phyloP scores from a whole-genome alignment of 2,113 vertebrate genomes.

The Panthera leo region DNA sequence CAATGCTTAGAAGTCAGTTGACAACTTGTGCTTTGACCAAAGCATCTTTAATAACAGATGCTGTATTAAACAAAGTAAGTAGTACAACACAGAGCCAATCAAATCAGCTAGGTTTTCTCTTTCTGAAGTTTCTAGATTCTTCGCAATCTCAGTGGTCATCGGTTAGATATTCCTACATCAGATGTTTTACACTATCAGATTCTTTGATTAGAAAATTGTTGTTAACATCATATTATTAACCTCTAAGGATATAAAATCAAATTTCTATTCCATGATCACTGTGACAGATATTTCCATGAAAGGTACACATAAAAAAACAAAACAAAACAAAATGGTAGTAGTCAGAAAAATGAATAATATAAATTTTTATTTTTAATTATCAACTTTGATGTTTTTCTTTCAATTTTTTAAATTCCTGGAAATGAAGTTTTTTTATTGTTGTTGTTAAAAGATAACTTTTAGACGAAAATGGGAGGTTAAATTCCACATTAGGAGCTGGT shows the following conservation, averaged over 20 bases:
- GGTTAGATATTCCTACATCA: background rate
- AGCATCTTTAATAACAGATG: background rate
- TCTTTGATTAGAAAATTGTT: constrained; percentile 18
- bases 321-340: background rate
- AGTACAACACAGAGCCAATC: background rate
- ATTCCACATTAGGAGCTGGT: constrained; percentile 39
- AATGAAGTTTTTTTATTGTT: constrained; percentile 2
- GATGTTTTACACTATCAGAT: background rate
- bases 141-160: background rate
- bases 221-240: background rate
- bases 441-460: background rate
- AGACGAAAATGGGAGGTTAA: constrained; percentile 71
- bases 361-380: background rate
- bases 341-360: background rate
- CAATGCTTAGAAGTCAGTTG: background rate
- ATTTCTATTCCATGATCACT: background rate
- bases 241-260: constrained; percentile 2
- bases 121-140: constrained; percentile 26
- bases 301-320: background rate
- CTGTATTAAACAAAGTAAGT: background rate
- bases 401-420: background rate
- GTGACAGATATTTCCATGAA: constrained; percentile 28
- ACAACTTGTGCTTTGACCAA: background rate
- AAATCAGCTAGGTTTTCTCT: background rate
- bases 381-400: constrained; percentile 6